Conservation (phyloP, 2,888 invertebrate genomes). For the Tetheella fluctuosa region DNA sequence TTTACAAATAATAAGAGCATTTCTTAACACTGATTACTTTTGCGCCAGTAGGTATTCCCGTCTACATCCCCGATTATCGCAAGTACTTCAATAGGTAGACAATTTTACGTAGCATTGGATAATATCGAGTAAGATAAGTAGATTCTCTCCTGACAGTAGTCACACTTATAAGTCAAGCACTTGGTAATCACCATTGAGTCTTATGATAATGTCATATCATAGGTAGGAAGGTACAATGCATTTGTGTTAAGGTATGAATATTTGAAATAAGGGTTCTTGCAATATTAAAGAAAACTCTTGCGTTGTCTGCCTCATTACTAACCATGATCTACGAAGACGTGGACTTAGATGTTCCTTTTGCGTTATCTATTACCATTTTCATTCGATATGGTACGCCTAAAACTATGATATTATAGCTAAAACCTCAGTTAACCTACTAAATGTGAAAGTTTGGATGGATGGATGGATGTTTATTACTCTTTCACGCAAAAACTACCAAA, state of each 20-base stretch:
- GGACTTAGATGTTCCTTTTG: no score
- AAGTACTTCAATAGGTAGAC: neutral
- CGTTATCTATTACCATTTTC: no score
- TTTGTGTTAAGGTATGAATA: neutral
- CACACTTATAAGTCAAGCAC: constrained; percentile 2
- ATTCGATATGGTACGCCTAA: no score
- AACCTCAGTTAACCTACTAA: no score
- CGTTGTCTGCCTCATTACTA: neutral
- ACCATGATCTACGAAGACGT: no score
- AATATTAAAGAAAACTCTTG: neutral
- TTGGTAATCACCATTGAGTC: neutral
- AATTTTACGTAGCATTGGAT: constrained; percentile 1
- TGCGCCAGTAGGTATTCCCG: neutral
- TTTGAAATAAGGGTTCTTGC: neutral
- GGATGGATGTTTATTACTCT: no score
- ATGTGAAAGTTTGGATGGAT: no score
- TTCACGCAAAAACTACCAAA: no score
- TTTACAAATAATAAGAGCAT: neutral
- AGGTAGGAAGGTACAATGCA: no score
- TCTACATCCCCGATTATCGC: neutral
- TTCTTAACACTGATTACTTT: neutral
- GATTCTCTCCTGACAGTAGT: no score
- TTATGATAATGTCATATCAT: neutral
- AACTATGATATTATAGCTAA: no score
- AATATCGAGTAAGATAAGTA: constrained; percentile 1